phyloP scores from a whole-genome alignment of 2,113 vertebrate genomes.

The Sprattus sprattus region DNA sequence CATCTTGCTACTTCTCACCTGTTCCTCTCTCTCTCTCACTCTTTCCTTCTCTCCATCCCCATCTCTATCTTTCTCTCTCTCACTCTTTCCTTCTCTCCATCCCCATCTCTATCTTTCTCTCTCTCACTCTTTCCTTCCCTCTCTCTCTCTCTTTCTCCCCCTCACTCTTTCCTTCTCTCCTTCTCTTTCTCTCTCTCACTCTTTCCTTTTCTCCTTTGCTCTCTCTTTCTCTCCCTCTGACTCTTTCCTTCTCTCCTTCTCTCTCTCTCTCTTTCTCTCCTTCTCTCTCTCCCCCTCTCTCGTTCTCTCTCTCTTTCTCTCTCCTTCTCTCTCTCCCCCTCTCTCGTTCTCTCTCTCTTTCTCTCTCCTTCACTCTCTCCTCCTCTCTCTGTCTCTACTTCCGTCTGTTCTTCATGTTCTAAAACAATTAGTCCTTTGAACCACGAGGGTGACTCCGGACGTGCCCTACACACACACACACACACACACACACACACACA shows the following conservation, averaged over 20 bases:
- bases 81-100: not conserved
- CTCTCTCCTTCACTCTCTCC: not conserved
- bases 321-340: not conserved
- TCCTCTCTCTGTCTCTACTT: slow-evolving; percentile 31
- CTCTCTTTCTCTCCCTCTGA: not conserved
- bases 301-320: not conserved
- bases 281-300: too few relatives aligned
- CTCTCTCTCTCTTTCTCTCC: not conserved
- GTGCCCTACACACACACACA: too few relatives aligned
- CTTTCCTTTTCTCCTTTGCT: not conserved
- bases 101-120: not conserved
- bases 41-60: slow-evolving; percentile 15
- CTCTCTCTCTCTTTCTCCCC: not conserved
- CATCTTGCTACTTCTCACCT: not conserved
- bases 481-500: too few relatives aligned
- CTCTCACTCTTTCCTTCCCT: not conserved
- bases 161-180: not conserved
- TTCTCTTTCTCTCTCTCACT: not conserved
- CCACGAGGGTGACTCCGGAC: slow-evolving; percentile 37
- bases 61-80: not conserved
- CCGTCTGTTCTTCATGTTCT: slow-evolving; percentile 42
- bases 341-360: too few relatives aligned
- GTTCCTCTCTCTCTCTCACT: not conserved
- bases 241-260: not conserved
- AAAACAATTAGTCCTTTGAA: slow-evolving; percentile 65